Conservation (phyloP, 1,140 invertebrate genomes). For the Oryctes rhinoceros region DNA sequence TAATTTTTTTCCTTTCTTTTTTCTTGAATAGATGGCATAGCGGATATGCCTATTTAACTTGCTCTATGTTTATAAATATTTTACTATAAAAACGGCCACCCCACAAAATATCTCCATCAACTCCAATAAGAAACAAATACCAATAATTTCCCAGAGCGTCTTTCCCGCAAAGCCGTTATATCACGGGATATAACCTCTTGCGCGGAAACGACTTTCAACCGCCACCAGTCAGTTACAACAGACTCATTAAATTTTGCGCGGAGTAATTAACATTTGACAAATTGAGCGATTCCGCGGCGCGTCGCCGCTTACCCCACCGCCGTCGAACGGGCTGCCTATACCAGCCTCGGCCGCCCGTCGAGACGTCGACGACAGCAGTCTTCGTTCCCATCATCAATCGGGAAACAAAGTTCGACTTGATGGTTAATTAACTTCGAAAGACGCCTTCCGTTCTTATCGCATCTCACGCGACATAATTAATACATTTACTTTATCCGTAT, state of each 20-base stretch:
- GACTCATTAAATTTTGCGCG: background rate
- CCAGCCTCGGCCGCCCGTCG: background rate
- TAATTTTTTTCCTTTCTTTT: no score
- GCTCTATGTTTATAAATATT: no score
- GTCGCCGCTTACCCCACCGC: background rate
- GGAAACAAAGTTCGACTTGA: background rate
- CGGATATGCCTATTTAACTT: no score
- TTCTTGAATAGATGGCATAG: no score
- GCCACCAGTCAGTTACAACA: background rate
- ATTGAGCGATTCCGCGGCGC: background rate
- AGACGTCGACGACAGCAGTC: background rate
- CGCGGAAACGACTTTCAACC: no score
- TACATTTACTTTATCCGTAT: background rate
- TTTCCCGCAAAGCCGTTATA: no score
- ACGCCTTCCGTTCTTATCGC: background rate
- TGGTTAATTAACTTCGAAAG: constrained; percentile 13
- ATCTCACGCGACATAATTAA: background rate
- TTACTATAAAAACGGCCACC: no score
- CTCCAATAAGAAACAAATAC: no score
- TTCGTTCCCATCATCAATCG: constrained; percentile 10
- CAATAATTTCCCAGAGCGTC: no score
- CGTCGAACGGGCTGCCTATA: background rate
- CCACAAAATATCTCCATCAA: no score
- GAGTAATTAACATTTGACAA: constrained; percentile 16
- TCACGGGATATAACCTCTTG: no score